Percentiles rank a stretch among this genome's conserved stretches.
phyloP scores from a whole-genome alignment of 2,888 invertebrate species.

The Spicauda simplicius region DNA sequence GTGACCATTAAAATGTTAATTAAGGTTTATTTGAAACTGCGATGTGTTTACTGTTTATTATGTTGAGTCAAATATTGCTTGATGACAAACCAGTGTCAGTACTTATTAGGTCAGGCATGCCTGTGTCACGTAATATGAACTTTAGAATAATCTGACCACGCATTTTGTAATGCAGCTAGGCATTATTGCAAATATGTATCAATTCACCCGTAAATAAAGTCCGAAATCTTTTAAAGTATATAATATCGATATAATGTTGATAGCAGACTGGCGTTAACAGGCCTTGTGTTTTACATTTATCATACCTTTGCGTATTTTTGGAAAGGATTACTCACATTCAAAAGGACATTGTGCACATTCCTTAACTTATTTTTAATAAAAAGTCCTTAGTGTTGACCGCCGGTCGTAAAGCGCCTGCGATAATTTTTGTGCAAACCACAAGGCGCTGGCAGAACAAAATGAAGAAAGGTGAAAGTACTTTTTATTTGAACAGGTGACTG shows the following conservation, averaged over 20 bases:
- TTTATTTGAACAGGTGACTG: slow-evolving; percentile 67
- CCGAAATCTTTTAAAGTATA: slow-evolving; percentile 10
- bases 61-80: slow-evolving; percentile 62
- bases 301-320: slow-evolving; percentile 34
- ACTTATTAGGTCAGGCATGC: slow-evolving; percentile 67
- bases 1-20: not conserved
- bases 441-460: slow-evolving; percentile 48
- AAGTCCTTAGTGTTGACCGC: slow-evolving; percentile 36
- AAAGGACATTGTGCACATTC: slow-evolving; percentile 44
- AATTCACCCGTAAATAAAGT: slow-evolving; percentile 18
- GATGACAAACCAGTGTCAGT: slow-evolving; percentile 55
- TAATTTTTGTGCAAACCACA: slow-evolving; percentile 58
- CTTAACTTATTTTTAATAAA: slow-evolving; percentile 41
- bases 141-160: slow-evolving; percentile 42
- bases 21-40: not conserved
- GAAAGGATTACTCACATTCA: slow-evolving; percentile 38
- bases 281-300: slow-evolving; percentile 25
- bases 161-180: slow-evolving; percentile 38
- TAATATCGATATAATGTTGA: slow-evolving; percentile 5
- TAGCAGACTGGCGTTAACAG: slow-evolving; percentile 21
- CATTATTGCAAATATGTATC: slow-evolving; percentile 18
- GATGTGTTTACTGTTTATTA: slow-evolving; percentile 48
- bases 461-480: slow-evolving; percentile 72
- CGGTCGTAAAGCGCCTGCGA: slow-evolving; percentile 47
- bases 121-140: slow-evolving; percentile 61